These are phyloP conservation scores for Cygnus buccinator DNA, from an alignment of 2,113 vertebrate species.

Conservation along the genomic window DNA sequence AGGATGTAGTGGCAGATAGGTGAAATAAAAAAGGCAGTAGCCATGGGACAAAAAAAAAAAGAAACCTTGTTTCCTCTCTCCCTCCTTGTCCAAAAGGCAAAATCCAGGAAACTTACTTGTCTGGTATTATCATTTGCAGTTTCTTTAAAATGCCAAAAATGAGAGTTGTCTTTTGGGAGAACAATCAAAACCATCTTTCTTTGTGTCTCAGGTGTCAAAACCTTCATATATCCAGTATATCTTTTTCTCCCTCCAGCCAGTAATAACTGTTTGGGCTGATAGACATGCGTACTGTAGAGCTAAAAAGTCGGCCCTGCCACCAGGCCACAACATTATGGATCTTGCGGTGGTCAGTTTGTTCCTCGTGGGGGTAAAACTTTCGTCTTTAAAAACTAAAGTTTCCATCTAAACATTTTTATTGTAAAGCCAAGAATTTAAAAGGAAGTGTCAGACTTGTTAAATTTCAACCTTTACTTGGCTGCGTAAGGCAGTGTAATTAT, in stretches of 20 bases:
- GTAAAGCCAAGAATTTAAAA: constrained; percentile 1
- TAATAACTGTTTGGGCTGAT: background rate
- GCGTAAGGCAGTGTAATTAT: background rate
- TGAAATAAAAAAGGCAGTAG: background rate
- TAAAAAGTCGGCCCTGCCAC: background rate
- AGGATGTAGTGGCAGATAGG: background rate
- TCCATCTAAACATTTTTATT: background rate
- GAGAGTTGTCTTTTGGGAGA: background rate
- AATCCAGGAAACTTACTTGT: background rate
- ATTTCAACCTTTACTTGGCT: constrained; percentile 58
- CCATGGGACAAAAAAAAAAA: background rate
- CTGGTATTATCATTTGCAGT: background rate
- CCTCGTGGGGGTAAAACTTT: background rate
- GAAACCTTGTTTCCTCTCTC: background rate
- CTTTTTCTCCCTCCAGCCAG: background rate
- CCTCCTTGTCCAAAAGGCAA: background rate
- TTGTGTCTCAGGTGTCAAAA: constrained; percentile 13
- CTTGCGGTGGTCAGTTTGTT: rapidly evolving
- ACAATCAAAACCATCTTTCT: background rate
- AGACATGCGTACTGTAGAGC: rapidly evolving
- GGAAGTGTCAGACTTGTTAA: constrained; percentile 25
- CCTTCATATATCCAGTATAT: background rate
- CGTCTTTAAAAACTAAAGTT: background rate
- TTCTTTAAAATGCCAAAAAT: background rate
- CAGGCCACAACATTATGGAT: background rate